Conservation (phyloP, 1,140 invertebrate genomes). For the Lepidostoma basale region DNA sequence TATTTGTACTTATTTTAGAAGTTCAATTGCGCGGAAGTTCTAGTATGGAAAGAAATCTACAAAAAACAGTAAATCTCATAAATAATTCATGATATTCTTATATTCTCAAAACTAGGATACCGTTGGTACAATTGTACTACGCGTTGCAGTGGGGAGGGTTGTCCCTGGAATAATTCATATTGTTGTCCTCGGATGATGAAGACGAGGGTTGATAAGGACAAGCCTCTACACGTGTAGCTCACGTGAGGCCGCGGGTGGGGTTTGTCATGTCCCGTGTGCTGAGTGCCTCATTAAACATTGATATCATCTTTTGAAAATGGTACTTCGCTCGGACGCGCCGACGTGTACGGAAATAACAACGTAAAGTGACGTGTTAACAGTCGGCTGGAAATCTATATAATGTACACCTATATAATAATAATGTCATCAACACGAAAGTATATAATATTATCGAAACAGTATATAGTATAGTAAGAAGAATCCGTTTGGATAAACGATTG, state of each 20-base stretch:
- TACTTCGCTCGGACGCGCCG: slow-evolving; percentile 19
- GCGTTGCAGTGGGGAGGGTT: not conserved
- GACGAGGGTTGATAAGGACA: slow-evolving; percentile 37
- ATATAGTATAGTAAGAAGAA: too few species aligned
- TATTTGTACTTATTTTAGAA: too few species aligned
- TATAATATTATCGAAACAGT: too few species aligned
- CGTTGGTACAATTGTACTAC: not conserved
- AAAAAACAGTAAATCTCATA: too few species aligned
- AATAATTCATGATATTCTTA: too few species aligned
- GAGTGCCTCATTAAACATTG: slow-evolving; percentile 38
- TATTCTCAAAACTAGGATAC: too few species aligned
- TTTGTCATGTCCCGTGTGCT: slow-evolving; percentile 24
- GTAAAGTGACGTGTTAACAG: slow-evolving; percentile 17
- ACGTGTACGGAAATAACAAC: slow-evolving; percentile 16
- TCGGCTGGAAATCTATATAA: slow-evolving; percentile 1
- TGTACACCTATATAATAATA: too few species aligned
- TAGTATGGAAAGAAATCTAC: too few species aligned
- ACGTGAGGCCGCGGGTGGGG: slow-evolving; percentile 19
- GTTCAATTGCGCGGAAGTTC: too few species aligned
- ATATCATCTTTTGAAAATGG: slow-evolving; percentile 33
- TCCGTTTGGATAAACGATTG: too few species aligned
- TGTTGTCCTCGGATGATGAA: slow-evolving; percentile 26
- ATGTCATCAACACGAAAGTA: too few species aligned
- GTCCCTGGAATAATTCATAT: slow-evolving; percentile 31
- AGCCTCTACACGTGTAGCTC: slow-evolving; percentile 21